These are phyloP conservation scores for Lophotriccus pileatus DNA, from an alignment of 2,797 vertebrate genomes.

Conservation along the genomic window DNA sequence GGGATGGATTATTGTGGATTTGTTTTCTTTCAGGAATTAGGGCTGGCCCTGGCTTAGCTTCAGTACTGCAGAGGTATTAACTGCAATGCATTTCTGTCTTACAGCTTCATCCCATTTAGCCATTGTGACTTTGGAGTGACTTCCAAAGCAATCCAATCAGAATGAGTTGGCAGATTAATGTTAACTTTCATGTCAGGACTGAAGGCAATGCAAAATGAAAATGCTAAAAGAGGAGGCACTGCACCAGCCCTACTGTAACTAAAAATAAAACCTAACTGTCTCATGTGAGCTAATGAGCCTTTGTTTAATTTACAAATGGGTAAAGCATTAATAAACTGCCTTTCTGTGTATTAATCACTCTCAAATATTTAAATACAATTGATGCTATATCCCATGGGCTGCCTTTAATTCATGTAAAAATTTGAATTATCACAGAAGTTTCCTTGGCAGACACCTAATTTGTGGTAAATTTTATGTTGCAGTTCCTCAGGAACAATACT, in stretches of 20 bases:
- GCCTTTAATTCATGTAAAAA: not conserved
- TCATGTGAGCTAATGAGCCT: slow-evolving; percentile 1
- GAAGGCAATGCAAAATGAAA: slow-evolving; percentile 61
- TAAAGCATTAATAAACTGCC: slow-evolving; percentile 5
- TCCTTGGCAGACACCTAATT: not conserved
- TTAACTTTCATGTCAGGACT: slow-evolving; percentile 72
- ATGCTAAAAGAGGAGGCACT: slow-evolving; percentile 43
- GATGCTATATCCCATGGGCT: not conserved
- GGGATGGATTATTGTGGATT: slow-evolving; percentile 81
- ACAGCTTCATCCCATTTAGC: slow-evolving; percentile 75
- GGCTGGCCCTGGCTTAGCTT: slow-evolving; percentile 80
- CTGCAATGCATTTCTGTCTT: slow-evolving; percentile 80
- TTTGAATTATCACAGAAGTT: not conserved
- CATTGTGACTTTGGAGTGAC: slow-evolving; percentile 79
- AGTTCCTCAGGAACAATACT: not conserved
- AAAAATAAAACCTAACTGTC: slow-evolving; percentile 14
- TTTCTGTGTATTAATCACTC: not conserved
- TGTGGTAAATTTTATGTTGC: not conserved
- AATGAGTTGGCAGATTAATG: slow-evolving; percentile 75
- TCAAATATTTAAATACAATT: not conserved
- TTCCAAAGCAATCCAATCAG: slow-evolving; percentile 82
- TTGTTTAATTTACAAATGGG: slow-evolving; percentile 23
- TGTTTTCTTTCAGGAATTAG: slow-evolving; percentile 84
- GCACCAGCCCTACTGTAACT: not conserved
- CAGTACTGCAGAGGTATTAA: slow-evolving; percentile 77